Conservation (phyloP, 1,140 invertebrate species). For the Macrotrachela quadricornifera region DNA sequence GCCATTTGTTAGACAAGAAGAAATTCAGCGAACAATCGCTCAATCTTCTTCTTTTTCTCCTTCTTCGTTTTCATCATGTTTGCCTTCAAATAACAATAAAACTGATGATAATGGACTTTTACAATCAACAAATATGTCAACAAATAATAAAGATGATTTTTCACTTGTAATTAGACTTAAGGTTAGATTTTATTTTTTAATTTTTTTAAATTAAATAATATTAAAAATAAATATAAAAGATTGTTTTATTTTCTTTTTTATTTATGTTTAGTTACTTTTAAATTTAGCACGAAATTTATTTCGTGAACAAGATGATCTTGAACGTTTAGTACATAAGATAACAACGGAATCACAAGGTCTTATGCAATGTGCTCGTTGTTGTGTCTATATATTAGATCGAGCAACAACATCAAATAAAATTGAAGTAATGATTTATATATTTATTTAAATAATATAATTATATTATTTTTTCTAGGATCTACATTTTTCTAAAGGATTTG, state of each 20-base stretch:
- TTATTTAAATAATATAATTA: slow-evolving; percentile 10
- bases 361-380: slow-evolving; percentile 69
- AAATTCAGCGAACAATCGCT: no score
- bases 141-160: not conserved
- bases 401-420: slow-evolving; percentile 45
- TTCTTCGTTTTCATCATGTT: no score
- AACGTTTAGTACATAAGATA: slow-evolving; percentile 76
- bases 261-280: slow-evolving; percentile 45
- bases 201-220: not conserved
- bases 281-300: slow-evolving; percentile 67
- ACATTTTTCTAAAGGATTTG: slow-evolving; percentile 54
- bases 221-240: no score
- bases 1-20: not conserved
- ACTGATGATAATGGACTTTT: not conserved
- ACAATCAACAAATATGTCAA: not conserved
- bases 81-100: not conserved
- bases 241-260: not conserved
- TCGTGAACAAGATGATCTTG: slow-evolving; percentile 73
- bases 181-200: not conserved
- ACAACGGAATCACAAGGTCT: slow-evolving; percentile 80
- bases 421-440: no score
- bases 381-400: slow-evolving; percentile 42
- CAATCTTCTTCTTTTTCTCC: no score
- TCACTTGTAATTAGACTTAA: no score
- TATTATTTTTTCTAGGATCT: slow-evolving; percentile 23